A percentile compares a stretch with the other conserved stretches of the same genome.
Conservation (phyloP, 2,797 vertebrate genomes). For the Gambelia wislizenii region DNA sequence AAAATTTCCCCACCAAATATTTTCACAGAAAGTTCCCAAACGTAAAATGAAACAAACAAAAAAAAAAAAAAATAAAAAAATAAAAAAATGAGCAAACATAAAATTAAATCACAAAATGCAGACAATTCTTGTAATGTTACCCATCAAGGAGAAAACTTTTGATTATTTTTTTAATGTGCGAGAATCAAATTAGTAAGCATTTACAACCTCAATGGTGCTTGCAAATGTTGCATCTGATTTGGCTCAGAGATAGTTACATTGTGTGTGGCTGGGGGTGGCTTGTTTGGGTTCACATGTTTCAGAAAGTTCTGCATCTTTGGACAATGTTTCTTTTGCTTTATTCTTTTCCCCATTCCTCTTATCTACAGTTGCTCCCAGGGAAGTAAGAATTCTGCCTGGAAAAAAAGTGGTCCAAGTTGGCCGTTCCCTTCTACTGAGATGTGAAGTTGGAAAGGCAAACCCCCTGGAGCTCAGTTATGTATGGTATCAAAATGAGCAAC, state of each 20-base stretch:
- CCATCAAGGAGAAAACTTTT: no score
- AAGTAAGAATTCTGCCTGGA: background rate
- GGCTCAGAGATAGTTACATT: background rate
- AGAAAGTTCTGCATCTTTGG: background rate
- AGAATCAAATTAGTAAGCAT: no score
- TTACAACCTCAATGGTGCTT: no score
- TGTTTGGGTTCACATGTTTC: background rate
- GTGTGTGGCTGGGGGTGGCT: background rate
- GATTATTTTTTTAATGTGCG: no score
- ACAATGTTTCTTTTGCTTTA: background rate
- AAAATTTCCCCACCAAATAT: no score
- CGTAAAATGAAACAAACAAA: no score
- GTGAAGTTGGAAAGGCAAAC: background rate
- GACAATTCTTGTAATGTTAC: no score
- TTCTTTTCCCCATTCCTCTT: background rate
- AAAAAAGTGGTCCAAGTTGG: background rate
- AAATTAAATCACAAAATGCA: no score
- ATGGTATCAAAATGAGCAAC: conserved; percentile 19
- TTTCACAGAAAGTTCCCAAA: no score
- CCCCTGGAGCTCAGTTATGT: background rate
- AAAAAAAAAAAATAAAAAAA: no score
- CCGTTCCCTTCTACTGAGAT: background rate
- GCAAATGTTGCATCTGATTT: background rate
- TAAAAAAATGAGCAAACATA: no score
- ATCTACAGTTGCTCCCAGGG: conserved; percentile 10